A percentile compares a stretch with the other conserved stretches of the same genome.
Evolutionary conservation across 2,113 vertebrate species (phyloP).

Genomic region (Rhodinocichla rosea): DNA sequence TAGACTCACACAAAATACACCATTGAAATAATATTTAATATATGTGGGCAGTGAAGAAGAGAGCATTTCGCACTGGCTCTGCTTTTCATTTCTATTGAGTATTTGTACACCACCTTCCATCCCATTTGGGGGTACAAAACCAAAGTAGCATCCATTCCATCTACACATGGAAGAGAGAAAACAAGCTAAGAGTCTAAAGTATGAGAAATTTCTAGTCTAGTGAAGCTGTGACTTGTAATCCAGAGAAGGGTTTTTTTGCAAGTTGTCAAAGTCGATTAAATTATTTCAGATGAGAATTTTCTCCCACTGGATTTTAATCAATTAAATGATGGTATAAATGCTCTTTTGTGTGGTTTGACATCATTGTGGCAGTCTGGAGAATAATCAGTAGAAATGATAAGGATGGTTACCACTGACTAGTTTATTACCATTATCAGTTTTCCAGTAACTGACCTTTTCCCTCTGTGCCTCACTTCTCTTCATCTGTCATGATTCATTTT

Average conservation of each 20-base stretch:
- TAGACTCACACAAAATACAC: neutral
- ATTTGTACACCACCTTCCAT: neutral
- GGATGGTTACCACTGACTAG: conserved; percentile 6
- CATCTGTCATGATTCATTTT: conserved; percentile 54
- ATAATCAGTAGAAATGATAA: conserved; percentile 41
- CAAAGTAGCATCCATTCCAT: neutral
- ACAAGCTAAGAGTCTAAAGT: neutral
- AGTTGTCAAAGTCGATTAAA: neutral
- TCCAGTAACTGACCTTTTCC: conserved; percentile 48
- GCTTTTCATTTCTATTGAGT: neutral
- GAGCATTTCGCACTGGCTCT: neutral
- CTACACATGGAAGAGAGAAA: neutral
- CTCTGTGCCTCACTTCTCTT: neutral
- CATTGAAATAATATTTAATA: neutral
- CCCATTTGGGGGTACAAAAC: neutral
- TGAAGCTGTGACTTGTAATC: neutral
- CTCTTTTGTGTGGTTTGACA: conserved; percentile 27
- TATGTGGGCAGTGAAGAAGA: neutral
- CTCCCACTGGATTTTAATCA: conserved; percentile 39
- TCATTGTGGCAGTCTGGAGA: conserved; percentile 11
- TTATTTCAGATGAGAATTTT: conserved; percentile 46
- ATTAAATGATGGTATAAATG: conserved; percentile 11
- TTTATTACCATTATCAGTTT: conserved; percentile 64
- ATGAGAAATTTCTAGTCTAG: neutral
- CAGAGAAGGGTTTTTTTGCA: neutral